A percentile compares a stretch with the other conserved stretches of the same genome.
These are phyloP conservation scores for Pempheris klunzingeri DNA, from an alignment of 2,797 vertebrate species.

Conservation along the genomic window DNA sequence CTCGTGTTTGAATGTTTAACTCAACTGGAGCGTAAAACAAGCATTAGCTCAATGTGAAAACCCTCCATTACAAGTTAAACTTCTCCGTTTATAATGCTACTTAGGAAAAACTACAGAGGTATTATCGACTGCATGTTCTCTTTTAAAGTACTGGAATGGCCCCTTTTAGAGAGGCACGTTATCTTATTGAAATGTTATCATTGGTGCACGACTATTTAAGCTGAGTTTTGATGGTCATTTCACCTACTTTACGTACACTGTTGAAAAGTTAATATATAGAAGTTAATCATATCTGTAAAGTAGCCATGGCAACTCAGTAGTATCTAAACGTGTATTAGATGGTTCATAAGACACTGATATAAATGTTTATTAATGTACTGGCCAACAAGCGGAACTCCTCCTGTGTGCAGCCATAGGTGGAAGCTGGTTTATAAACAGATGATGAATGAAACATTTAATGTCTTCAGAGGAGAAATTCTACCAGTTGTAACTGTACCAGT, in stretches of 20 bases:
- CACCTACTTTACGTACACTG: background rate
- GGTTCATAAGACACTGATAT: background rate
- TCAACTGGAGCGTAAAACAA: background rate
- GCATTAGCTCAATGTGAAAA: background rate
- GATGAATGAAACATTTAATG: background rate
- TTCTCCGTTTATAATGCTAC: background rate
- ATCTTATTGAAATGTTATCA: background rate
- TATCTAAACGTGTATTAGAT: background rate
- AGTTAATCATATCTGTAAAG: background rate
- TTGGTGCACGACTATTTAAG: background rate
- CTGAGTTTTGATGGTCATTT: background rate
- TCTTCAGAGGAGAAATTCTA: background rate
- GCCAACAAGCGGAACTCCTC: background rate
- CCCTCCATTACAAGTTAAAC: background rate
- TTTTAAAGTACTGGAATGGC: too few species aligned
- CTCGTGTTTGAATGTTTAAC: background rate
- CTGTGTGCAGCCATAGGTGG: background rate
- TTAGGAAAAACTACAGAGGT: background rate
- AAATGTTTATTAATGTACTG: background rate
- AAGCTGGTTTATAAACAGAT: background rate
- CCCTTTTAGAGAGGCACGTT: background rate
- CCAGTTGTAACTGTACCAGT: background rate
- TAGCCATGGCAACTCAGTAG: background rate
- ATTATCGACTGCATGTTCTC: background rate
- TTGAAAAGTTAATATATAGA: background rate